phyloP scores from a whole-genome alignment of 1,140 invertebrate genomes.

The Dendrolimus kikuchii region DNA sequence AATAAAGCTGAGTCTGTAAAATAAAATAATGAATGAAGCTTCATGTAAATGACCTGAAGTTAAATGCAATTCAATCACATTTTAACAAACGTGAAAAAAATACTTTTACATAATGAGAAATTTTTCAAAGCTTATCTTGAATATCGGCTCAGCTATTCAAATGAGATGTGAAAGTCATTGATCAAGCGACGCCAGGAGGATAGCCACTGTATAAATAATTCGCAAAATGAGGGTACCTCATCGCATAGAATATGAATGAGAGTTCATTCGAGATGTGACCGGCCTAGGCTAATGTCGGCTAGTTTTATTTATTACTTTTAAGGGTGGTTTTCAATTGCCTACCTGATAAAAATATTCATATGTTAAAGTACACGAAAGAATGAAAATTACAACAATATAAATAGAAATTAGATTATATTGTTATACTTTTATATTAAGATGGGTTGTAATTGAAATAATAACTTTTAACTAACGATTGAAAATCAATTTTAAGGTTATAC shows the following conservation, averaged over 20 bases:
- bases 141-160: slow-evolving; percentile 2
- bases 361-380: no score
- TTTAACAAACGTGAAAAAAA: not conserved
- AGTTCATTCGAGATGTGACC: slow-evolving; percentile 25
- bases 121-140: not conserved
- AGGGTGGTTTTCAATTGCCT: no score
- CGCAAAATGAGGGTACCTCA: slow-evolving; percentile 33
- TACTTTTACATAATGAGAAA: not conserved
- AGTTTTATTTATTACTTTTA: not conserved
- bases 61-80: not conserved
- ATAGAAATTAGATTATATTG: no score
- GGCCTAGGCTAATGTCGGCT: slow-evolving; percentile 18
- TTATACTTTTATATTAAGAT: no score
- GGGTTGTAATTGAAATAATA: no score
- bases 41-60: no score
- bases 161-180: slow-evolving; percentile 25
- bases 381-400: no score
- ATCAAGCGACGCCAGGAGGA: slow-evolving; percentile 25
- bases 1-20: no score
- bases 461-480: no score
- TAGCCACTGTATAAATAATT: slow-evolving; percentile 40
- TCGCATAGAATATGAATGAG: slow-evolving; percentile 56
- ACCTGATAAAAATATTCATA: no score
- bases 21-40: no score
- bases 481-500: no score